Percentiles rank a stretch among this genome's conserved stretches.
Conservation (phyloP, 2,888 invertebrate species). For the Exocentrus adspersus region DNA sequence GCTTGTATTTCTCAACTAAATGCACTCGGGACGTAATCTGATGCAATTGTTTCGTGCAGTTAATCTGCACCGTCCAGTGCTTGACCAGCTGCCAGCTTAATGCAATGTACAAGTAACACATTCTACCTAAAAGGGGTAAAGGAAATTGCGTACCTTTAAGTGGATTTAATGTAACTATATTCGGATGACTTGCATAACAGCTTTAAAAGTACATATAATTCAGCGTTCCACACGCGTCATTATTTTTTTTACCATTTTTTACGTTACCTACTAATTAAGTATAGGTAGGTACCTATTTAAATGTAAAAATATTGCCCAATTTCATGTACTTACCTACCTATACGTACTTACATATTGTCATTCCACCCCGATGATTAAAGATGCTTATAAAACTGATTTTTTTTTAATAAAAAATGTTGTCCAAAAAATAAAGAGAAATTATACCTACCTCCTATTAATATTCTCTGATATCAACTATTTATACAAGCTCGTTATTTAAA, state of each 20-base stretch:
- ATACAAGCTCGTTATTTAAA: too few species aligned
- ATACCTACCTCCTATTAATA: too few species aligned
- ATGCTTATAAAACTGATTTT: too few species aligned
- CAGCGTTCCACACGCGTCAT: not conserved
- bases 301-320: too few species aligned
- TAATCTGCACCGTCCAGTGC: constrained; percentile 44
- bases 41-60: constrained; percentile 44
- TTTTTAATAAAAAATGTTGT: too few species aligned
- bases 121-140: constrained; percentile 18
- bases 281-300: too few species aligned
- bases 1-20: constrained; percentile 21
- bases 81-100: constrained; percentile 50
- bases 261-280: too few species aligned
- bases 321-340: too few species aligned
- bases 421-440: too few species aligned
- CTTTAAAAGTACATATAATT: not conserved
- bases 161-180: not conserved
- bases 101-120: constrained; percentile 31
- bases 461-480: too few species aligned
- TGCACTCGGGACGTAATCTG: constrained; percentile 36
- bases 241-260: not conserved
- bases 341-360: too few species aligned
- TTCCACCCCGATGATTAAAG: too few species aligned
- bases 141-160: constrained; percentile 10
- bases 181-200: not conserved